Conservation (phyloP, 2,888 invertebrate genomes). For the Rambutsinella grinnellia region DNA sequence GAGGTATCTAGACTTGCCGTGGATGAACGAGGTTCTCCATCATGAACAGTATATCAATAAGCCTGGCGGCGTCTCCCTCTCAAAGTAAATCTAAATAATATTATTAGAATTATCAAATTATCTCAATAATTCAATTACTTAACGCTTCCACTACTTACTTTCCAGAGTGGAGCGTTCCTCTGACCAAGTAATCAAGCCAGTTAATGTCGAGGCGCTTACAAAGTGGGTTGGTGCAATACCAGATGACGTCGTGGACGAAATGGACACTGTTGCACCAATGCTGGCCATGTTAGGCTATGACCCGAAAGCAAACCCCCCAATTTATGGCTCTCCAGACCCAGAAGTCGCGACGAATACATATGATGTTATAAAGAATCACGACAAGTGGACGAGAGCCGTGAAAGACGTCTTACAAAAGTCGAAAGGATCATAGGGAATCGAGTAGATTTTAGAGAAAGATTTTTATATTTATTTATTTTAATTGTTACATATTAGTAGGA, state of each 20-base stretch:
- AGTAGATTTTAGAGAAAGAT: constrained; percentile 15
- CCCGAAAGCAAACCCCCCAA: constrained; percentile 95
- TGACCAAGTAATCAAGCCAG: constrained; percentile 98
- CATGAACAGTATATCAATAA: constrained; percentile 98
- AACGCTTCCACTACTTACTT: constrained; percentile 55
- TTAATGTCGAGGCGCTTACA: constrained; percentile 94
- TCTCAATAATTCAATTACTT: background rate
- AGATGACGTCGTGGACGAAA: constrained; percentile 90
- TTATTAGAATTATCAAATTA: background rate
- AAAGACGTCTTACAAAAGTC: constrained; percentile 62
- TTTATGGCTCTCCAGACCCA: constrained; percentile 86
- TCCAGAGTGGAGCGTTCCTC: constrained; percentile 95
- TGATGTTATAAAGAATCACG: constrained; percentile 63
- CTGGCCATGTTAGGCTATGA: constrained; percentile 91
- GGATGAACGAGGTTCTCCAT: constrained; percentile 96
- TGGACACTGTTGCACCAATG: constrained; percentile 96
- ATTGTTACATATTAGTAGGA: background rate
- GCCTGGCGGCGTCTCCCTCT: constrained; percentile 92
- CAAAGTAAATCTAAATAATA: constrained; percentile 86
- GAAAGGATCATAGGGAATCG: constrained; percentile 48
- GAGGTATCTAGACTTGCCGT: constrained; percentile 89
- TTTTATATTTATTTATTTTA: constrained; percentile 43
- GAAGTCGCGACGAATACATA: constrained; percentile 66
- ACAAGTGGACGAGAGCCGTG: constrained; percentile 64
- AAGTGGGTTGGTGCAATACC: constrained; percentile 94